These are phyloP conservation scores for Ciconia nigra DNA, from an alignment of 2,797 vertebrate genomes.

Conservation along the genomic window DNA sequence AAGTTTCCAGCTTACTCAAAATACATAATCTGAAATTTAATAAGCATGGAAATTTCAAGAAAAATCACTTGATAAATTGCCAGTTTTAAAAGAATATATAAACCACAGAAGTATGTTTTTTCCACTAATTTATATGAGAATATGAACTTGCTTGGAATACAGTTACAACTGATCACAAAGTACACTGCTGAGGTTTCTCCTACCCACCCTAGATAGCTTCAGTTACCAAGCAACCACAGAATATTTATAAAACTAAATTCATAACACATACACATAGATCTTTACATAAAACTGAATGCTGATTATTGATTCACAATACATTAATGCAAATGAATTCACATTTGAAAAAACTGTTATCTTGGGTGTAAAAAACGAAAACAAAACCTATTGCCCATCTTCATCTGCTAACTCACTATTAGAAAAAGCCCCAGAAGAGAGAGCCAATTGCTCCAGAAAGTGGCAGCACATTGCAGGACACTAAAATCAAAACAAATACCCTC, in stretches of 20 bases:
- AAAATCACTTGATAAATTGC: slow-evolving; percentile 66
- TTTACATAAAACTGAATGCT: background rate
- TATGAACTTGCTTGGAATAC: slow-evolving; percentile 61
- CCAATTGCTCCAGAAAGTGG: background rate
- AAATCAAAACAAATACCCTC: background rate
- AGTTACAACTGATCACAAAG: slow-evolving; percentile 40
- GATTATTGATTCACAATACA: background rate
- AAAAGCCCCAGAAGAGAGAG: background rate
- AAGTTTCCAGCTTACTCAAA: slow-evolving; percentile 68
- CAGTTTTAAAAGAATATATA: slow-evolving; percentile 62
- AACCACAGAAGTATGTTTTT: slow-evolving; percentile 64
- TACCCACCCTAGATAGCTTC: background rate
- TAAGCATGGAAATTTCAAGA: slow-evolving; percentile 73
- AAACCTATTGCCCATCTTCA: background rate
- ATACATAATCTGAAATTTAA: slow-evolving; percentile 78
- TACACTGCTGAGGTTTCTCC: slow-evolving; percentile 24
- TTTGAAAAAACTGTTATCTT: background rate
- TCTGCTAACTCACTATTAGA: background rate
- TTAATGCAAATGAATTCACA: background rate
- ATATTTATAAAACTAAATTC: background rate
- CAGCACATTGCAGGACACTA: background rate
- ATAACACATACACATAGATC: background rate
- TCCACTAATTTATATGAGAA: slow-evolving; percentile 61
- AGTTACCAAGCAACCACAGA: background rate
- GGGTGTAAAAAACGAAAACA: background rate